phyloP scores from a whole-genome alignment of 2,888 invertebrate genomes.

The Hyalella azteca region DNA sequence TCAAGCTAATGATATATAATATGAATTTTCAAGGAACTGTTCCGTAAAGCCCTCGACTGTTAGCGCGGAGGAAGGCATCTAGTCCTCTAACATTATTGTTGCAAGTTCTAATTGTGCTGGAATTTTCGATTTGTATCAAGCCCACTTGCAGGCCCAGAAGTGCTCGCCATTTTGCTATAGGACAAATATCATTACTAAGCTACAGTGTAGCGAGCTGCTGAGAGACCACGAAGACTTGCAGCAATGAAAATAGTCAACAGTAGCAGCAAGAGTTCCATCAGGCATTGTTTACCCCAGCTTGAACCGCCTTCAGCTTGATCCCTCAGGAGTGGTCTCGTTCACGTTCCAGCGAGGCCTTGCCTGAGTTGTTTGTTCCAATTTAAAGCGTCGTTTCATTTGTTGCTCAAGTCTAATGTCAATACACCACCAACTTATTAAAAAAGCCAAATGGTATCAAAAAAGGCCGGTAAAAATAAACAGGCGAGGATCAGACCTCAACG shows the following conservation, averaged over 20 bases:
- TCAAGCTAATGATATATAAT: too few relatives aligned
- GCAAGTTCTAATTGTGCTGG: too few relatives aligned
- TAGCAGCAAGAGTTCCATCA: slow-evolving; percentile 5
- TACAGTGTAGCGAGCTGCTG: slow-evolving; percentile 17
- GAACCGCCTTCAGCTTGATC: not conserved
- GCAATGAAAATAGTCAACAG: slow-evolving; percentile 16
- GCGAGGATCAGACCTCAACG: not conserved
- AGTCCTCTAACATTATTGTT: too few relatives aligned
- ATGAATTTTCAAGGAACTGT: too few relatives aligned
- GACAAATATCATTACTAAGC: too few relatives aligned
- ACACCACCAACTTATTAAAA: not conserved
- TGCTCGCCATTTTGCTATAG: too few relatives aligned
- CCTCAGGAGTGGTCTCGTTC: not conserved
- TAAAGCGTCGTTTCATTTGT: not conserved
- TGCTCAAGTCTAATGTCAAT: not conserved
- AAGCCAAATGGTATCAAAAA: not conserved
- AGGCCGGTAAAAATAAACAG: not conserved
- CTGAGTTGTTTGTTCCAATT: slow-evolving; percentile 8
- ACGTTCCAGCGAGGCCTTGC: not conserved
- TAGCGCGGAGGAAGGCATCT: too few relatives aligned
- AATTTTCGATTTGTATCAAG: too few relatives aligned
- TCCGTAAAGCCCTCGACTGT: too few relatives aligned
- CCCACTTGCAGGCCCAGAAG: too few relatives aligned
- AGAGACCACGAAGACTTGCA: not conserved
- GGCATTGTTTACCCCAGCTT: slow-evolving; percentile 8